Evolutionary conservation across 2,113 vertebrate genomes (phyloP).

Genomic region (Diphyllodes magnificus): DNA sequence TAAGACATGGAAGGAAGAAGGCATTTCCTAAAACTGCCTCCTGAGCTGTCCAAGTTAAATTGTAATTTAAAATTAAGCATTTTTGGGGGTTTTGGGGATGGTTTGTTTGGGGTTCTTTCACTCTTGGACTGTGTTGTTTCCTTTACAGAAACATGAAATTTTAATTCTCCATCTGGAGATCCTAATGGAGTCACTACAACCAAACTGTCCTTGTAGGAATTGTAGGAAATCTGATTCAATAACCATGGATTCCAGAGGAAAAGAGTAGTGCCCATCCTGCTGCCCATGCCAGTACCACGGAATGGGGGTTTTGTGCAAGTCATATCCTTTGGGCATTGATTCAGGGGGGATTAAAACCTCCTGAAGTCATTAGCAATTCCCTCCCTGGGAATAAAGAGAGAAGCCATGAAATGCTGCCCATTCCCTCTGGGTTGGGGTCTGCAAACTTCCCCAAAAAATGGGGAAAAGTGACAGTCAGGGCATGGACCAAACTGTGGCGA

Average conservation of each 20-base stretch:
- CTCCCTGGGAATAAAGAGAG: background rate
- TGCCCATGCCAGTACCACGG: background rate
- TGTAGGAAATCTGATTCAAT: background rate
- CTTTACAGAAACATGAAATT: background rate
- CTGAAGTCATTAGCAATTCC: background rate
- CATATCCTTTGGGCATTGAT: background rate
- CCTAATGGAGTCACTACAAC: background rate
- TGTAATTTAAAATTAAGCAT: background rate
- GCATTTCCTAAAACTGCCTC: background rate
- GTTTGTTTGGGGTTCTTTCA: background rate
- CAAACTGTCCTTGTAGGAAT: background rate
- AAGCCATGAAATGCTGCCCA: background rate
- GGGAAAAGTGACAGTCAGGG: background rate
- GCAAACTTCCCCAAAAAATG: background rate
- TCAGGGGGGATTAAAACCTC: background rate
- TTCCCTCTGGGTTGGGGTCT: background rate
- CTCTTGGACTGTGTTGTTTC: background rate
- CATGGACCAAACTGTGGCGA: fast-evolving
- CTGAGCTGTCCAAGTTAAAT: background rate
- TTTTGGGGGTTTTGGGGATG: fast-evolving
- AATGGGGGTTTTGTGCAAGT: background rate
- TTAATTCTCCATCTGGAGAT: background rate
- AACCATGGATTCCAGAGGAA: background rate
- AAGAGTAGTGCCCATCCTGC: background rate
- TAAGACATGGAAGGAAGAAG: background rate